phyloP scores from a whole-genome alignment of 1,140 invertebrate genomes.

The Meloidogyne hapla region DNA sequence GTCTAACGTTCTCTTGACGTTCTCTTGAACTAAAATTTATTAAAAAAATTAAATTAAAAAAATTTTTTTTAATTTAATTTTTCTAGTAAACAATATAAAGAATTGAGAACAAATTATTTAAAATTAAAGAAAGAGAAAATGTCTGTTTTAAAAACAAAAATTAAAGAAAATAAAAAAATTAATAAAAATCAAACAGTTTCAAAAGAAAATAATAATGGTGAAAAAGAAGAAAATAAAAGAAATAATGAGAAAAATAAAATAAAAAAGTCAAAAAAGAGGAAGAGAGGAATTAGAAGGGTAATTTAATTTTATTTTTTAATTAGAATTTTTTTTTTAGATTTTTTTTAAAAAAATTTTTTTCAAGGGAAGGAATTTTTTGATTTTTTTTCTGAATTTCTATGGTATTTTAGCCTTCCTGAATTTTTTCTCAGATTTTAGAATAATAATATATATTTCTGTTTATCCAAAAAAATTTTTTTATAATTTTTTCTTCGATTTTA shows the following conservation, averaged over 20 bases:
- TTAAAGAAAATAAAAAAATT: constrained; percentile 2
- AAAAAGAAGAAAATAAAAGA: background rate
- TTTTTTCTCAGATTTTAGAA: no score
- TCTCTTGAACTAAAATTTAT: no score
- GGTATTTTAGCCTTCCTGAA: no score
- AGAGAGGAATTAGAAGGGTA: constrained; percentile 1
- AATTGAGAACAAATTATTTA: constrained; percentile 41
- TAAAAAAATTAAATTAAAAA: no score
- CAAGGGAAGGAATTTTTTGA: no score
- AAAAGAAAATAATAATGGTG: constrained; percentile 10
- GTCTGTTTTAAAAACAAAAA: constrained; percentile 5
- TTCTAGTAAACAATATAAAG: constrained; percentile 37
- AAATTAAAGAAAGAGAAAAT: constrained; percentile 31
- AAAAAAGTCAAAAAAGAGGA: background rate
- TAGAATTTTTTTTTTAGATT: background rate
- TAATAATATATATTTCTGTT: no score
- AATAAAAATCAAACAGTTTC: background rate
- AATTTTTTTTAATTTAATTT: background rate
- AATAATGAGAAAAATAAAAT: background rate
- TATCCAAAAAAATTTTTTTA: background rate
- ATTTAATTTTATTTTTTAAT: background rate
- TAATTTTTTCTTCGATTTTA: no score
- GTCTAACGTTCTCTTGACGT: no score
- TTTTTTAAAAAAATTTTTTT: no score
- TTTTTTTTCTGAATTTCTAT: no score